Conservation (phyloP, 2,113 vertebrate genomes). For the Oostethus manadensis region DNA sequence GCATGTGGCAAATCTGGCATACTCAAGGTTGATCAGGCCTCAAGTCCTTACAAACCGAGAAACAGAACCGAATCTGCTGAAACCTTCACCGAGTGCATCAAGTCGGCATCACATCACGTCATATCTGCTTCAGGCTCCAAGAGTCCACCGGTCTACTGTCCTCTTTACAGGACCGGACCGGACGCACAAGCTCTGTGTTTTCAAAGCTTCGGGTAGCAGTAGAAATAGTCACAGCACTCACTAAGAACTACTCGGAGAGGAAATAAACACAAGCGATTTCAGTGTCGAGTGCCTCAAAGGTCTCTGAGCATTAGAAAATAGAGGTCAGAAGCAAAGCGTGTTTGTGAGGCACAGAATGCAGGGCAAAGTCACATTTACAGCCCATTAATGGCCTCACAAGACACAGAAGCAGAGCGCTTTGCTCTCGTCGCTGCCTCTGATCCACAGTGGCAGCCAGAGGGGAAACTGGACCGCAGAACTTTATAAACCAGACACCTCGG, state of each 20-base stretch:
- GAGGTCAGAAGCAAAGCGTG: constrained; percentile 66
- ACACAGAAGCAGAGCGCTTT: constrained; percentile 49
- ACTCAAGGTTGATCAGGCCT: too few relatives aligned
- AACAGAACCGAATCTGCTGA: neutral
- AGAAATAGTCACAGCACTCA: constrained; percentile 17
- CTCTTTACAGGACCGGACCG: constrained; percentile 53
- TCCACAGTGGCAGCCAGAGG: constrained; percentile 36
- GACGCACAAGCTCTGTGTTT: constrained; percentile 57
- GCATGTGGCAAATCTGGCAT: too few relatives aligned
- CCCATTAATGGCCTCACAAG: constrained; percentile 57
- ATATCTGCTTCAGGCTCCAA: constrained; percentile 41
- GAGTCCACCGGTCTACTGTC: constrained; percentile 39
- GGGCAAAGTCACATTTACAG: constrained; percentile 40
- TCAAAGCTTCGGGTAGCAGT: constrained; percentile 42
- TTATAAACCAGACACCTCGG: neutral
- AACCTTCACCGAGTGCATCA: neutral
- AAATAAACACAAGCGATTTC: constrained; percentile 52
- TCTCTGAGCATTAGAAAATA: constrained; percentile 54
- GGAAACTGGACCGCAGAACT: constrained; percentile 18
- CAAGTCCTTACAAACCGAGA: neutral
- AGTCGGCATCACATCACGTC: constrained; percentile 27
- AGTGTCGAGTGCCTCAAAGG: constrained; percentile 64
- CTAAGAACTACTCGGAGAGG: constrained; percentile 21
- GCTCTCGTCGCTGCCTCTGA: constrained; percentile 40
- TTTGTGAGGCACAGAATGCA: constrained; percentile 50